phyloP scores from a whole-genome alignment of 37 sponge, comb jelly and placozoan genomes.

The Theonella swinhoei region DNA sequence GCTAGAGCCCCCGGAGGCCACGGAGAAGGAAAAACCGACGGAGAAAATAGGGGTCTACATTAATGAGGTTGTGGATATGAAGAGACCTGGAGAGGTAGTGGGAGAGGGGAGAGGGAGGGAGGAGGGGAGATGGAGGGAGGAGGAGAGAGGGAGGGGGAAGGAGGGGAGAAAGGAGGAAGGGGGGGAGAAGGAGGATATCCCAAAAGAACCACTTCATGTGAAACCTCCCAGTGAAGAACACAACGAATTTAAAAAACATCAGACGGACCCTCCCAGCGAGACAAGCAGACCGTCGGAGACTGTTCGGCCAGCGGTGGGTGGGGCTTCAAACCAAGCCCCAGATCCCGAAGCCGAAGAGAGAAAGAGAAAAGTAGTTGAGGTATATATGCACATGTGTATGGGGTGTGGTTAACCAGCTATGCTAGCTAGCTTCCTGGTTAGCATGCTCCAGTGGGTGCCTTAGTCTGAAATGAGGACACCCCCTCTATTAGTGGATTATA shows the following conservation, averaged over 20 bases:
- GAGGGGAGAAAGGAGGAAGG: background rate
- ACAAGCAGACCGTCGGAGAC: too few relatives aligned
- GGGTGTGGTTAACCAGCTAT: too few relatives aligned
- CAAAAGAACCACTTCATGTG: background rate
- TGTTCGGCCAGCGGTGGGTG: background rate
- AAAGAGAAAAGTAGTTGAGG: constrained; percentile 35
- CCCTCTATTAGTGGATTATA: too few relatives aligned
- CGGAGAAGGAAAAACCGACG: background rate
- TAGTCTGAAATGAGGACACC: too few relatives aligned
- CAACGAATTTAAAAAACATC: too few relatives aligned
- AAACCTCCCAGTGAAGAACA: too few relatives aligned
- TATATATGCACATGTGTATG: background rate
- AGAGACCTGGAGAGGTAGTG: too few relatives aligned
- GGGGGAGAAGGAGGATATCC: background rate
- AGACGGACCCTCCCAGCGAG: too few relatives aligned
- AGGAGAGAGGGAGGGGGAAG: background rate
- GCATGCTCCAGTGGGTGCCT: too few relatives aligned
- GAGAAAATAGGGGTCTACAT: too few relatives aligned
- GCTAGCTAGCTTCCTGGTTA: too few relatives aligned
- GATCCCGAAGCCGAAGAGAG: background rate
- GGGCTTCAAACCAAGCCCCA: background rate
- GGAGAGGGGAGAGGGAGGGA: background rate
- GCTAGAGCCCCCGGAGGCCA: background rate
- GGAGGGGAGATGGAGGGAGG: background rate
- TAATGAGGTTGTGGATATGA: background rate